Percentiles rank a stretch among this genome's conserved stretches.
These are phyloP conservation scores for Trachymyrmex cornetzi DNA, from an alignment of 1,140 invertebrate species.

Conservation along the genomic window DNA sequence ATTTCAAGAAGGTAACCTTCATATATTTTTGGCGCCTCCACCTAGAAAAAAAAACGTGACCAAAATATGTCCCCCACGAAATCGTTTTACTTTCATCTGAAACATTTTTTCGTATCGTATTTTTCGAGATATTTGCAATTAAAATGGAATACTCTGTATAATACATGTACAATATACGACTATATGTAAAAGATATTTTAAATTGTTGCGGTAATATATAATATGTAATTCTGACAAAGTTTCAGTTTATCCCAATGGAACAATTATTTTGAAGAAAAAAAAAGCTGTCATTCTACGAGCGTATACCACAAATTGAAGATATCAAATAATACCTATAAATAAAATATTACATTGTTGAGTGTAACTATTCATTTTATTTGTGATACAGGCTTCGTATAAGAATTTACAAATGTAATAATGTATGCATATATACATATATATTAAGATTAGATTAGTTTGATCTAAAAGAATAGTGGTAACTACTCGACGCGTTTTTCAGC, in stretches of 20 bases:
- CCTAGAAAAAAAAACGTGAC: too few relatives aligned
- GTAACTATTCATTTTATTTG: constrained; percentile 70
- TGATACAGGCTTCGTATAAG: constrained; percentile 47
- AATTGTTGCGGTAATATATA: neutral
- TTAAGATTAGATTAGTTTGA: constrained; percentile 57
- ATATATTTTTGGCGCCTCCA: too few relatives aligned
- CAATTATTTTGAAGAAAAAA: constrained; percentile 10
- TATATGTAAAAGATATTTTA: neutral
- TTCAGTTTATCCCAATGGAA: constrained; percentile 3
- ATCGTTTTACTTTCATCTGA: too few relatives aligned
- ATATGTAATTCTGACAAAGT: neutral
- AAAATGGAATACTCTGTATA: too few relatives aligned
- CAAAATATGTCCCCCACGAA: too few relatives aligned
- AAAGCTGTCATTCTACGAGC: constrained; percentile 20
- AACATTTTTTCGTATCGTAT: too few relatives aligned
- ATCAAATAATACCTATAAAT: constrained; percentile 50
- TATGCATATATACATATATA: constrained; percentile 39
- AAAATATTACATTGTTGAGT: constrained; percentile 52
- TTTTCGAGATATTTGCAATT: too few relatives aligned
- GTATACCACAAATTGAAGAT: constrained; percentile 1
- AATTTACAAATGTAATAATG: constrained; percentile 32
- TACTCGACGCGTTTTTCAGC: constrained; percentile 69
- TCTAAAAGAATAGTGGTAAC: constrained; percentile 56
- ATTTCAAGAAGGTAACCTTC: too few relatives aligned
- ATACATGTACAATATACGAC: too few relatives aligned